Conservation (phyloP, 2,888 invertebrate genomes). For the Aethes cnicana region DNA sequence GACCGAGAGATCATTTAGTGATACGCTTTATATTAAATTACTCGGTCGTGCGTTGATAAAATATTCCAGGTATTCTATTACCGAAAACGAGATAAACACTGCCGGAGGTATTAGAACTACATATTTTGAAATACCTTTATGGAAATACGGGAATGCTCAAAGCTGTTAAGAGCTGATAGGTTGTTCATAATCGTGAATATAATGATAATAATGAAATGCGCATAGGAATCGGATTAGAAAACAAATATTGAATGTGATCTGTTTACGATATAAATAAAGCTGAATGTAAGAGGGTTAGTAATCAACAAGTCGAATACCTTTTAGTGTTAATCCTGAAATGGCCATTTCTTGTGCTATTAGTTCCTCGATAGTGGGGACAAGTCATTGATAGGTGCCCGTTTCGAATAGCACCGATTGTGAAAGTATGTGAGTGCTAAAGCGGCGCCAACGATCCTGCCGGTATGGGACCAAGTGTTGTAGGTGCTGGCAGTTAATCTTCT, state of each 20-base stretch:
- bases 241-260: slow-evolving; percentile 6
- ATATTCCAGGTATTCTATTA: slow-evolving; percentile 80
- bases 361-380: slow-evolving; percentile 39
- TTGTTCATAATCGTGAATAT: slow-evolving; percentile 19
- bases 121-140: slow-evolving; percentile 42
- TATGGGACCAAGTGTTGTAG: slow-evolving; percentile 51
- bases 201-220: slow-evolving; percentile 12
- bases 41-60: slow-evolving; percentile 81
- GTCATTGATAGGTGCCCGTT: slow-evolving; percentile 13
- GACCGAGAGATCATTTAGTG: slow-evolving; percentile 78
- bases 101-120: slow-evolving; percentile 67
- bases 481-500: slow-evolving; percentile 56
- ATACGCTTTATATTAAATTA: slow-evolving; percentile 83
- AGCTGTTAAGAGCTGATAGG: slow-evolving; percentile 35
- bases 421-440: slow-evolving; percentile 58
- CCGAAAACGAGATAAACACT: slow-evolving; percentile 75
- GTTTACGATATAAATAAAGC: slow-evolving; percentile 9
- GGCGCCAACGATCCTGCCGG: slow-evolving; percentile 73
- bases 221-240: slow-evolving; percentile 6
- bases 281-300: slow-evolving; percentile 4
- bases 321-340: slow-evolving; percentile 11
- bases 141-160: slow-evolving; percentile 42
- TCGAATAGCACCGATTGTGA: slow-evolving; percentile 50
- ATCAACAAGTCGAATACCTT: background rate
- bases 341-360: slow-evolving; percentile 6